Evolutionary conservation across 2,113 vertebrate genomes (phyloP).

Genomic region (Platysternon megacephalum): DNA sequence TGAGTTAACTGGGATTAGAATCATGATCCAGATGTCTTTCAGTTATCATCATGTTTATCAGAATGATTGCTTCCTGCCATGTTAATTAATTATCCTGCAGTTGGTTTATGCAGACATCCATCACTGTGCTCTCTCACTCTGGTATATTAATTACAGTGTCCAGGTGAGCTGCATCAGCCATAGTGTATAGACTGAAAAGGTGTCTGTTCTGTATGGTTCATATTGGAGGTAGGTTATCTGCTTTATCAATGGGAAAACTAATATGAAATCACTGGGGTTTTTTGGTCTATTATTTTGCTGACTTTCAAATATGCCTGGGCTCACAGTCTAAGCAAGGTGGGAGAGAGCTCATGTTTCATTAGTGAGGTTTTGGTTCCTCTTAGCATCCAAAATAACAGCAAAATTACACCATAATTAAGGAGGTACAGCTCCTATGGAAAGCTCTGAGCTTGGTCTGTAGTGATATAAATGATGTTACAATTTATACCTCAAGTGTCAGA

Average conservation of each 20-base stretch:
- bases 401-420: not conserved
- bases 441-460: not conserved
- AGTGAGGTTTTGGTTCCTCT: not conserved
- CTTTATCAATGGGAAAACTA: not conserved
- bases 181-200: not conserved
- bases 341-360: not conserved
- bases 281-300: not conserved
- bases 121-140: not conserved
- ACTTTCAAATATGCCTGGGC: not conserved
- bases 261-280: not conserved
- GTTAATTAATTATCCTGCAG: not conserved
- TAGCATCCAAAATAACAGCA: not conserved
- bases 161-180: not conserved
- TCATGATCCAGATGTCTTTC: not conserved
- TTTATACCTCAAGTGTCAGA: not conserved
- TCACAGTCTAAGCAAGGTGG: not conserved
- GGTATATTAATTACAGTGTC: not conserved
- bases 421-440: not conserved
- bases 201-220: not conserved
- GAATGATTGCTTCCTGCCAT: not conserved
- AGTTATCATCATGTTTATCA: not conserved
- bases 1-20: not conserved
- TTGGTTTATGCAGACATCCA: not conserved
- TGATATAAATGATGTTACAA: not conserved
- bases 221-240: not conserved